Evolutionary conservation across 1,140 invertebrate species (phyloP).

Genomic region (Euwallacea fornicatus): DNA sequence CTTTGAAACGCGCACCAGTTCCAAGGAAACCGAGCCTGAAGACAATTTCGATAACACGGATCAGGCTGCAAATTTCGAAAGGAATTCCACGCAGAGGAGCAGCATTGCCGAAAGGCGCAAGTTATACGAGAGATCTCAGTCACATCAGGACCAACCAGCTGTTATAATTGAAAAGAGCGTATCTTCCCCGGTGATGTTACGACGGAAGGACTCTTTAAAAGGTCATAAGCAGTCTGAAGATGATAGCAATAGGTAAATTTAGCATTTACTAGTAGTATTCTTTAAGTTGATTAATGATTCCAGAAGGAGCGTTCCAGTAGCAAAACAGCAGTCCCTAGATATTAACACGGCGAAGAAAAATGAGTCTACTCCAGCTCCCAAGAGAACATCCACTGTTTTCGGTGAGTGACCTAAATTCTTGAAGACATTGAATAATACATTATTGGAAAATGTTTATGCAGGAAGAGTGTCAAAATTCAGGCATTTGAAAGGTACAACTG

Average conservation of each 20-base stretch:
- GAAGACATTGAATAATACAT: neutral
- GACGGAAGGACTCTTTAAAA: conserved; percentile 55
- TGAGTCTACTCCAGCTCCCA: conserved; percentile 62
- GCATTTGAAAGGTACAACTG: conserved; percentile 86
- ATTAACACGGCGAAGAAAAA: conserved; percentile 49
- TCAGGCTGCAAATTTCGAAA: conserved; percentile 59
- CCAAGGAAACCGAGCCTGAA: conserved; percentile 53
- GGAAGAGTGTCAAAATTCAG: conserved; percentile 91
- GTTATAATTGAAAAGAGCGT: conserved; percentile 65
- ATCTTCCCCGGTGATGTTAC: conserved; percentile 70
- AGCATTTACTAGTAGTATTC: neutral
- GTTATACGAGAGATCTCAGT: conserved; percentile 67
- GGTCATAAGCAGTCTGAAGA: conserved; percentile 56
- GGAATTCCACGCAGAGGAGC: conserved; percentile 59
- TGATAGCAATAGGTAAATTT: conserved; percentile 53
- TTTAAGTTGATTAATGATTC: neutral
- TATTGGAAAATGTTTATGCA: conserved; percentile 48
- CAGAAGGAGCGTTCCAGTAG: conserved; percentile 58
- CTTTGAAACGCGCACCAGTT: conserved; percentile 59
- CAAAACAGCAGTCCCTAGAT: conserved; percentile 59
- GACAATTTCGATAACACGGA: conserved; percentile 50
- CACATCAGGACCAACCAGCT: conserved; percentile 60
- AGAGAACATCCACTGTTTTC: conserved; percentile 84
- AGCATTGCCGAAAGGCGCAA: conserved; percentile 78
- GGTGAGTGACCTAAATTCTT: conserved; percentile 56